phyloP scores from a whole-genome alignment of 2,888 invertebrate genomes.

The Agonopterix arenella region DNA sequence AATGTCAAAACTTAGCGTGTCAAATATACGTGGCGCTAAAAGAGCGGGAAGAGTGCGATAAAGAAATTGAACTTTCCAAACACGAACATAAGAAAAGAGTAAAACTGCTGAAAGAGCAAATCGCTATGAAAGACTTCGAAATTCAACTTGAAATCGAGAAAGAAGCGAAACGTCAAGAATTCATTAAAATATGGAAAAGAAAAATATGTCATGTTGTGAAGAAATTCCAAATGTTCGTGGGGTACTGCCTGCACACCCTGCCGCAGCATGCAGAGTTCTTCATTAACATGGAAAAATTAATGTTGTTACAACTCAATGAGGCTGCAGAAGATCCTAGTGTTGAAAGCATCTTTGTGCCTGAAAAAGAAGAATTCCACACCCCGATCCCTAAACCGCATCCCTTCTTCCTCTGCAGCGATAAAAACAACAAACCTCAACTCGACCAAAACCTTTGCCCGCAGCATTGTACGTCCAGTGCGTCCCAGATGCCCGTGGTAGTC shows the following conservation, averaged over 20 bases:
- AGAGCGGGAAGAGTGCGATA: conserved; percentile 48
- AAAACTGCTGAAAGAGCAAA: conserved; percentile 31
- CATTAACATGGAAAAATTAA: conserved; percentile 58
- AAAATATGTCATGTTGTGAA: conserved; percentile 61
- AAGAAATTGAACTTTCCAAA: conserved; percentile 35
- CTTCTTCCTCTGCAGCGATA: conserved; percentile 54
- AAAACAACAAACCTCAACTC: conserved; percentile 36
- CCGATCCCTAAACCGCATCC: conserved; percentile 46
- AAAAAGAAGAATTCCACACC: conserved; percentile 27
- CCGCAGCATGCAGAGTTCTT: conserved; percentile 65
- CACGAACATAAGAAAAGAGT: conserved; percentile 44
- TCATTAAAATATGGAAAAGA: conserved; percentile 46
- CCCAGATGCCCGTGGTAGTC: conserved; percentile 52
- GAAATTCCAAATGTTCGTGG: conserved; percentile 54
- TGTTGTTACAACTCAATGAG: conserved; percentile 55
- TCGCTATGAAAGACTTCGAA: conserved; percentile 41
- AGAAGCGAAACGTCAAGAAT: conserved; percentile 33
- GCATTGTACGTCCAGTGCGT: conserved; percentile 45
- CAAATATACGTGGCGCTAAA: conserved; percentile 62
- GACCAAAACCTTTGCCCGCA: conserved; percentile 48
- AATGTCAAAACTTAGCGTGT: conserved; percentile 62
- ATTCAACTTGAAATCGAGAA: conserved; percentile 38
- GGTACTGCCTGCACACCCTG: conserved; percentile 46
- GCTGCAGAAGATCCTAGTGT: conserved; percentile 38
- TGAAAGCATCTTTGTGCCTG: conserved; percentile 44